Percentiles rank a stretch among this genome's conserved stretches.
phyloP scores from a whole-genome alignment of 2,797 vertebrate genomes.

The Phaenicophaeus curvirostris region DNA sequence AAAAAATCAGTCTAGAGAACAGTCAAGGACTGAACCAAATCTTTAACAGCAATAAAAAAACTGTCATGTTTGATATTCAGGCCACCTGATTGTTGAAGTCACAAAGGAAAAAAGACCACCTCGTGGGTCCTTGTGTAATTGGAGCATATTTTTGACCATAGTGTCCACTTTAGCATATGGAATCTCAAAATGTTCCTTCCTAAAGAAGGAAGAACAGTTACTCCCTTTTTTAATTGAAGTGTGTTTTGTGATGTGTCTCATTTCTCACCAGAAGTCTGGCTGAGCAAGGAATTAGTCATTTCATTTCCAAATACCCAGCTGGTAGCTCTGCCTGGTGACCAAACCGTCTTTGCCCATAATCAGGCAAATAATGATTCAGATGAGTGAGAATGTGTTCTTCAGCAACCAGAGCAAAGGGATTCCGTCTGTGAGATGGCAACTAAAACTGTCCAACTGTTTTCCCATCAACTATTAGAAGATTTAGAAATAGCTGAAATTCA shows the following conservation, averaged over 20 bases:
- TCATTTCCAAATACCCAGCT: neutral
- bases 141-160: neutral
- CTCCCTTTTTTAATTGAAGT: neutral
- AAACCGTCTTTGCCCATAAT: neutral
- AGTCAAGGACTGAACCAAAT: neutral
- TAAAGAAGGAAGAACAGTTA: neutral
- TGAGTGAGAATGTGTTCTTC: neutral
- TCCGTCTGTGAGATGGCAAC: neutral
- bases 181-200: neutral
- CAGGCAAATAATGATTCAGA: neutral
- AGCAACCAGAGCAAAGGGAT: neutral
- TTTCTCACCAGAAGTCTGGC: neutral
- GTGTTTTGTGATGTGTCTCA: neutral
- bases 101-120: neutral
- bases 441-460: neutral
- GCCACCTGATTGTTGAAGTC: neutral
- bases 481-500: slow-evolving; percentile 30
- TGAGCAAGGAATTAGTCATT: neutral
- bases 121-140: neutral
- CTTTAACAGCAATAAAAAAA: neutral
- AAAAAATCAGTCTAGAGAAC: neutral
- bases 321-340: neutral
- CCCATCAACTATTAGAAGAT: neutral
- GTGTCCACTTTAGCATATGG: neutral
- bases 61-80: neutral